These are phyloP conservation scores for Pagetopsis macropterus DNA, from an alignment of 2,797 vertebrate genomes.

Conservation along the genomic window DNA sequence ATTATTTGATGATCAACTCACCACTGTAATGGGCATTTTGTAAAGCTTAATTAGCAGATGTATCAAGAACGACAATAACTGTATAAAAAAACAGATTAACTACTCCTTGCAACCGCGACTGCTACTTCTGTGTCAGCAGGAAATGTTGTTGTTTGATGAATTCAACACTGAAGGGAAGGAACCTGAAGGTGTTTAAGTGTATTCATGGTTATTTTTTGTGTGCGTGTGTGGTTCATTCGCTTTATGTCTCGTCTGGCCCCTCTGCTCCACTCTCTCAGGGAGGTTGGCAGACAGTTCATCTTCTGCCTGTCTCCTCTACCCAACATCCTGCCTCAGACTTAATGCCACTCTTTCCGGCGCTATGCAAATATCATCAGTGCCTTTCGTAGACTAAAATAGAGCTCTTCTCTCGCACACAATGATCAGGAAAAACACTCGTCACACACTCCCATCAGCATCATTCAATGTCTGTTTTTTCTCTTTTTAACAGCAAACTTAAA, in stretches of 20 bases:
- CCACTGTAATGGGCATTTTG: no score
- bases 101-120: background rate
- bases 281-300: constrained; percentile 68
- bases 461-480: background rate
- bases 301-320: constrained; percentile 31
- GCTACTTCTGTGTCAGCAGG: background rate
- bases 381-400: constrained; percentile 21
- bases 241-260: constrained; percentile 41
- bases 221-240: constrained; percentile 22
- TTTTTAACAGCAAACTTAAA: constrained; percentile 9
- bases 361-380: constrained; percentile 17
- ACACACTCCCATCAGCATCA: background rate
- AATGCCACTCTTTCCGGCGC: background rate
- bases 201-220: constrained; percentile 37
- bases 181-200: constrained; percentile 5
- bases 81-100: no score
- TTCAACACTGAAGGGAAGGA: background rate
- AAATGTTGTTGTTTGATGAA: background rate
- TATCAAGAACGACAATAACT: no score
- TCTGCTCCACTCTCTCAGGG: constrained; percentile 56
- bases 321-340: constrained; percentile 37
- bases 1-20: no score
- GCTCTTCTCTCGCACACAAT: background rate
- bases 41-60: no score
- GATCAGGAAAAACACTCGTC: background rate